Evolutionary conservation across 1,140 invertebrate species (phyloP), one percentile per base, ranked within the genome.

Genomic region (Ericerus pela): DNA sequence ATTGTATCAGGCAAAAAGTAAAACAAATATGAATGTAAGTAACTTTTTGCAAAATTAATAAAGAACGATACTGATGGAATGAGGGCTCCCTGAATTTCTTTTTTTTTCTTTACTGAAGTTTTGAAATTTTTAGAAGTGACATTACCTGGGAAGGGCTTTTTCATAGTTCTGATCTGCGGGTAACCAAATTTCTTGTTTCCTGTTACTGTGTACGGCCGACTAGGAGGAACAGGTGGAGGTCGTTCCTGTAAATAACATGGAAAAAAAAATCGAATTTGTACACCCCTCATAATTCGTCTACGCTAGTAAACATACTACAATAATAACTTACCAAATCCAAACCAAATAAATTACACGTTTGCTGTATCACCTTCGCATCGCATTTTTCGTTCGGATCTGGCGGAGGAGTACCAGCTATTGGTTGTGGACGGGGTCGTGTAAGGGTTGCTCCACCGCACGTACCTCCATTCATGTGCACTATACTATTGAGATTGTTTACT

Each of bases 111-210:
- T n/a, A n/a, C n/a, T n/a, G n/a, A n/a, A n/a, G n/a, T n/a, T n/a
- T n/a, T n/a, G n/a, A n/a, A n/a, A n/a, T n/a, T n/a, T n/a, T n/a
- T n/a, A n/a, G n/a, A n/a, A n/a, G n/a, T n/a, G n/a, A n/a, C n/a
- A 33, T 28, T 71, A 81, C 80, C 80, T 68, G 84, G 83, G 72
- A 84, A 95, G 59, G 85, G 82, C 75, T 84, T 82, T 70, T 89
- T 88, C 85, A 94, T 89, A 24, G 88, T 73, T 65, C 91, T 78
- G 54, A 81, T 87, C 72, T 95, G 91, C 29, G 91, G 91, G 73
- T 93, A 94, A 58, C 85, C 81, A 55, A 94, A 69, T 72, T 93
- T 93, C n/a, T 87, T 85, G 69, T 92, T 92, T 56, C 87, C 88
- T 27, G 84, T 76, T 33, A 95, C 85, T 26, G 88, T 93, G 70